phyloP scores from a whole-genome alignment of 2,113 vertebrate species.

The Rhea pennata region DNA sequence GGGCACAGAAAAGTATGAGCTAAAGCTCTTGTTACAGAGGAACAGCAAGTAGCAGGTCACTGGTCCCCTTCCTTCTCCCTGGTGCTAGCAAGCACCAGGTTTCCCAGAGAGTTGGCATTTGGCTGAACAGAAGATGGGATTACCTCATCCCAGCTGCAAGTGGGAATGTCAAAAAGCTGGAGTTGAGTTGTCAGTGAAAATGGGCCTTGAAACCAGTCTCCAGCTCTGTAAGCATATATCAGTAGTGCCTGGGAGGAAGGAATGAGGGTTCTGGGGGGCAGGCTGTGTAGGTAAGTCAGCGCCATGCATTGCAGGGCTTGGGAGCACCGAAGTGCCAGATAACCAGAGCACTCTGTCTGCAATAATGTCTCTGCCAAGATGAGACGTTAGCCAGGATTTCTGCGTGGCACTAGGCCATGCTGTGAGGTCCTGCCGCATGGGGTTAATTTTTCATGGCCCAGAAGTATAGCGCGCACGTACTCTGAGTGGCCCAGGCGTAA shows the following conservation, averaged over 20 bases:
- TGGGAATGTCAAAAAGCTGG: not conserved
- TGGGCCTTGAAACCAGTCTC: not conserved
- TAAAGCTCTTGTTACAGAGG: not conserved
- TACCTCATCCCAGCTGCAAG: not conserved
- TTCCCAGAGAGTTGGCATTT: not conserved
- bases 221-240: not conserved
- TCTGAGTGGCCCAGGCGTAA: accelerated
- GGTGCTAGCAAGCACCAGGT: accelerated
- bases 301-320: not conserved
- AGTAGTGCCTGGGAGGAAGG: not conserved
- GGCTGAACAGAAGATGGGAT: not conserved
- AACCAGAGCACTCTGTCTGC: not conserved
- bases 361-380: not conserved
- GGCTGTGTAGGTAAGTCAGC: not conserved
- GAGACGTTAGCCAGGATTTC: not conserved
- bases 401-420: accelerated
- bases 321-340: not conserved
- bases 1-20: not conserved
- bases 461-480: not conserved
- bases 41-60: not conserved
- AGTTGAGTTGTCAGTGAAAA: not conserved
- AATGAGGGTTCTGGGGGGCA: not conserved
- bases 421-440: not conserved
- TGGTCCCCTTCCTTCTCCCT: not conserved
- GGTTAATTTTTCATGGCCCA: not conserved